Evolutionary conservation across 2,888 invertebrate species (phyloP), one percentile per base, ranked within the genome.

Genomic region (Caenorhabditis wallacei): DNA sequence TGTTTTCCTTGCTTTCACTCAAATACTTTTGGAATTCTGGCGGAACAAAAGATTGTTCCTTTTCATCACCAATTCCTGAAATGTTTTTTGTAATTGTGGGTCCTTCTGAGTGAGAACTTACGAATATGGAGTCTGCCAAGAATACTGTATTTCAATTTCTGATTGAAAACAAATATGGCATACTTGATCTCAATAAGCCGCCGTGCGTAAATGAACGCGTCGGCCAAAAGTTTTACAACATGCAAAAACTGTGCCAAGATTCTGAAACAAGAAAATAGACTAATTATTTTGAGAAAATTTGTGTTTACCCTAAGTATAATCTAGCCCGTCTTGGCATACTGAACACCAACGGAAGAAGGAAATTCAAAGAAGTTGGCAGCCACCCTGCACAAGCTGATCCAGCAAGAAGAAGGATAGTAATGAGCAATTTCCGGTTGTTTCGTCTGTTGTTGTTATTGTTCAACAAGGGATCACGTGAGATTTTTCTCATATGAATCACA

Each of bases 151-250:
- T 57, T 37, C 46, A 43, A 26, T 48, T 69, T 78, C n/a, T 24
- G 56, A 30, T 84, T 84, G 74, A 90, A 88, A 26, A 85, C 76
- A 86, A 87, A 90, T 82, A 92, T 89, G 1, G 92, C 92, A 35
- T 89, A 89, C 46, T 91, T 94, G 71, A 95, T 94, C 88, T 95
- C 95, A 74, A 94, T 93, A 94, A 95, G 94, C 70, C 95, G 92
- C 7, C 94, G 94, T 10, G 94, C 94, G 90, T 95, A 95, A 69
- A 95, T 94, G 83, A 95, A 94, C 0, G 95, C 94, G 92, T 95
- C 94, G 48, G 94, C 93, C 69, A 95, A 92, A 37, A 94, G 94
- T 90, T 90, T 90, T 1, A 82, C 74, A 16, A 90, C 89, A 51
- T 90, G 88, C 10, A 90, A 70, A 24, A 86, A 70, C 53, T 90